Base-by-base conservation (phyloP, 2,797 vertebrate species). In the Telmatherina bonti region DNA sequence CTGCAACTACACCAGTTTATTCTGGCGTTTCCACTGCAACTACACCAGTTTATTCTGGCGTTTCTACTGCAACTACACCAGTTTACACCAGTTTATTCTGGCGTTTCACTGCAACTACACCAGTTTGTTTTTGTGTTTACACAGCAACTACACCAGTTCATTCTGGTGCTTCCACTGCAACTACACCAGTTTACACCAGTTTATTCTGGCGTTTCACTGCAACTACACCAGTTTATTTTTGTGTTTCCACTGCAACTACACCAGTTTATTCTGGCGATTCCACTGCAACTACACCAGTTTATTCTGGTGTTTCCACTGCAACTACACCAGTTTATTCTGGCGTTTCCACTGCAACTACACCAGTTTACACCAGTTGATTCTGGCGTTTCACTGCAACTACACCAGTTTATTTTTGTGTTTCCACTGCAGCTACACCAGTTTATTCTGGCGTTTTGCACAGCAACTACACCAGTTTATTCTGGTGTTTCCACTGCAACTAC, bases 121-220 rank as follows among this genome's bases (percentile, higher is more conserved):
- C 30, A 60, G 43, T 60, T 51, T 74, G n/a, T 56, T 54, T n/a
- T 74, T 67, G 79, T 81, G 67, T 65, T 72, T 2, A 12, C 1
- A 5, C 10, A 27, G 5, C 16, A 2, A 2, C 20, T 9, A 20
- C 0, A 3, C 27, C 30, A 60, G 43, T 60, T 51, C 72, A 24
- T 56, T 54, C 43, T 36, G 59, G 79, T 81, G 67, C 62, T 72
- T 2, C 16, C 1, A 5, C 10, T 30, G 5, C 16, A 2, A 2
- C 20, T 9, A 20, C 0, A 3, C 27, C 30, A 60, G 43, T 60
- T 51, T 74, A 24, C n/a, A n/a, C n/a, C n/a, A n/a, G n/a, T n/a
- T n/a, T n/a, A n/a, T n/a, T n/a, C n/a, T 74, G 70, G 79, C 79
- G 67, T 65, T 72, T 2, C 1, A 5, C 10, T 30, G 5, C 16